Evolutionary conservation across 2,113 vertebrate genomes (phyloP).

Genomic region (Columbina picui): DNA sequence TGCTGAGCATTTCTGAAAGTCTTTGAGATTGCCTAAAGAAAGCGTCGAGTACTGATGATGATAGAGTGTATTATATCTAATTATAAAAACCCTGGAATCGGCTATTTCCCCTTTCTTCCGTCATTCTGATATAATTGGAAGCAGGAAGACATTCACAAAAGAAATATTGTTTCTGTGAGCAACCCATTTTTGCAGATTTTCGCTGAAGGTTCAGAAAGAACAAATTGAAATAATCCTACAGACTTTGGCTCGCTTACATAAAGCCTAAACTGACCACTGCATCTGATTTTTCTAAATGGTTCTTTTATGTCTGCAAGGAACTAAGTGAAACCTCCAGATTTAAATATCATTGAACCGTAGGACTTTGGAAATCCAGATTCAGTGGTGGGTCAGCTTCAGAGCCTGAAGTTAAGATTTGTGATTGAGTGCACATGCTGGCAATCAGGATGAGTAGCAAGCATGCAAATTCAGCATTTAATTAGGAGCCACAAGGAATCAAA

Average conservation of each 20-base stretch:
- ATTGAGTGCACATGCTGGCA: background rate
- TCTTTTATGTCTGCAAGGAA: background rate
- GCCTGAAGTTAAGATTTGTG: background rate
- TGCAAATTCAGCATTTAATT: conserved; percentile 20
- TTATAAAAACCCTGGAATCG: background rate
- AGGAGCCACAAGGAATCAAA: background rate
- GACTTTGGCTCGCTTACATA: background rate
- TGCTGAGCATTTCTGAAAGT: background rate
- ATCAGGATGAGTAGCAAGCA: background rate
- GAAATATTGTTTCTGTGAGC: background rate
- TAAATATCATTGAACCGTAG: background rate
- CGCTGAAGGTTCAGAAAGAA: background rate
- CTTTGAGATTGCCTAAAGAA: background rate
- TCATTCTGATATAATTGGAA: conserved; percentile 12
- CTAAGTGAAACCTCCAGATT: background rate
- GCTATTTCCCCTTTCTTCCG: background rate
- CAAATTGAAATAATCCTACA: background rate
- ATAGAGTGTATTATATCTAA: background rate
- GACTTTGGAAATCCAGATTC: background rate
- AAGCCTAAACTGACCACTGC: background rate
- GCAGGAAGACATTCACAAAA: conserved; percentile 24
- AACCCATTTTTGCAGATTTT: conserved; percentile 3
- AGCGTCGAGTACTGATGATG: background rate
- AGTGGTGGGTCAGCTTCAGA: background rate
- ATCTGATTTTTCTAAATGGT: background rate